Percentiles rank a stretch among this genome's conserved stretches.
Evolutionary conservation across 2,797 vertebrate species (phyloP).

Genomic region (Myotis daubentonii): DNA sequence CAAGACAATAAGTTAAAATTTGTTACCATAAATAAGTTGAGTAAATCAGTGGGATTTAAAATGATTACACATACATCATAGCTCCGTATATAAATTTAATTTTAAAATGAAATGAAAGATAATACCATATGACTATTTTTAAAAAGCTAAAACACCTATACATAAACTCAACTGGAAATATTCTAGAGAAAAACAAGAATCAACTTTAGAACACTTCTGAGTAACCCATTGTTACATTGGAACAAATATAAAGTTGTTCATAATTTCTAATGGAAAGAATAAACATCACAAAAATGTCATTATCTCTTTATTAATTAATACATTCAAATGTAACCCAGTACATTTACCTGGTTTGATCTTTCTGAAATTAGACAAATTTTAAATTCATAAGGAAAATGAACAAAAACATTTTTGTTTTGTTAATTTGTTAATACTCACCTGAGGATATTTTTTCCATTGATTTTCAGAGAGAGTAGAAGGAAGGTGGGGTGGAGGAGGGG

Average conservation of each 20-base stretch:
- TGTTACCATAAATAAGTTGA: not conserved
- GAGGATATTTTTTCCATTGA: too few relatives aligned
- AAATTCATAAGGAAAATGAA: not conserved
- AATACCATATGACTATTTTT: not conserved
- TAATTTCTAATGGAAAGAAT: not conserved
- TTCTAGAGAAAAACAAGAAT: not conserved
- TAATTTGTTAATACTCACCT: too few relatives aligned
- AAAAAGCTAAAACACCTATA: not conserved
- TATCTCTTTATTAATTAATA: not conserved
- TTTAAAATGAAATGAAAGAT: not conserved
- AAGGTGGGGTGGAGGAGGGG: too few relatives aligned
- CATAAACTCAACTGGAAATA: not conserved
- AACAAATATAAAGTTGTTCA: not conserved
- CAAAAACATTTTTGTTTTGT: not conserved
- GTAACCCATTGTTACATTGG: not conserved
- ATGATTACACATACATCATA: not conserved
- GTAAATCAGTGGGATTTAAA: not conserved
- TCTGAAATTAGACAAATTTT: not conserved
- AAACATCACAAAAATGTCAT: not conserved
- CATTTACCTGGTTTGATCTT: not conserved
- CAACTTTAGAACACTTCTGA: not conserved
- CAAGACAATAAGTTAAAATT: not conserved
- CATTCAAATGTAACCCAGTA: not conserved
- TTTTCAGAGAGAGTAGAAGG: too few relatives aligned
- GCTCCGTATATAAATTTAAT: not conserved